Conservation (phyloP, 2,113 vertebrate species). For the Desmodus rotundus region DNA sequence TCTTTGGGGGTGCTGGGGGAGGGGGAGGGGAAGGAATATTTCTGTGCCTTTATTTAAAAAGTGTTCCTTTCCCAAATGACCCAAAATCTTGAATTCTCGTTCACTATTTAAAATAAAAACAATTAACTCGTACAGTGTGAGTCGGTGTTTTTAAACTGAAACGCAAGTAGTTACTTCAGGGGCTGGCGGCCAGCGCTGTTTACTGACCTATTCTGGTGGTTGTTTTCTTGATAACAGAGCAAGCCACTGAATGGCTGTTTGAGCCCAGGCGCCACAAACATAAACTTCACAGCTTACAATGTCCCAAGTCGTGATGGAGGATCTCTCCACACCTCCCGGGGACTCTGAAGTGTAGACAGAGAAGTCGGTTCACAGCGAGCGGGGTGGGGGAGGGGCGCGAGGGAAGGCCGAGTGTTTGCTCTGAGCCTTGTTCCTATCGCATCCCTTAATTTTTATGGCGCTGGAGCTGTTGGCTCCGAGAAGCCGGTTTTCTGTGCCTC, state of each 20-base stretch:
- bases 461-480: not conserved
- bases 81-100: not conserved
- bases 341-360: slow-evolving; percentile 79
- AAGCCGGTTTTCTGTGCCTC: not conserved
- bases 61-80: not conserved
- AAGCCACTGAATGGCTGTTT: slow-evolving; percentile 84
- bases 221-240: slow-evolving; percentile 86
- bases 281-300: slow-evolving; percentile 81
- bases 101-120: slow-evolving; percentile 19
- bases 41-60: slow-evolving; percentile 12
- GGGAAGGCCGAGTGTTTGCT: slow-evolving; percentile 14
- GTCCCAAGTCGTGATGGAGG: slow-evolving; percentile 78
- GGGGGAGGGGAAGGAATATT: not conserved
- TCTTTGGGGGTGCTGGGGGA: not conserved
- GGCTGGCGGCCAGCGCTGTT: slow-evolving; percentile 79
- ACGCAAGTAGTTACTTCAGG: slow-evolving; percentile 74
- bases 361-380: slow-evolving; percentile 67
- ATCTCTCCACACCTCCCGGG: slow-evolving; percentile 83
- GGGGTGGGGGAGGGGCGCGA: slow-evolving; percentile 45
- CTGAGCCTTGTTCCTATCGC: slow-evolving; percentile 2
- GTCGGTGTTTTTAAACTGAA: slow-evolving; percentile 26
- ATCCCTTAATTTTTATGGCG: slow-evolving; percentile 57
- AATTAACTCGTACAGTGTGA: not conserved
- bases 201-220: slow-evolving; percentile 83
- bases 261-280: slow-evolving; percentile 87